Evolutionary conservation across 1,140 invertebrate species (phyloP).

Genomic region (Drosophila erecta): DNA sequence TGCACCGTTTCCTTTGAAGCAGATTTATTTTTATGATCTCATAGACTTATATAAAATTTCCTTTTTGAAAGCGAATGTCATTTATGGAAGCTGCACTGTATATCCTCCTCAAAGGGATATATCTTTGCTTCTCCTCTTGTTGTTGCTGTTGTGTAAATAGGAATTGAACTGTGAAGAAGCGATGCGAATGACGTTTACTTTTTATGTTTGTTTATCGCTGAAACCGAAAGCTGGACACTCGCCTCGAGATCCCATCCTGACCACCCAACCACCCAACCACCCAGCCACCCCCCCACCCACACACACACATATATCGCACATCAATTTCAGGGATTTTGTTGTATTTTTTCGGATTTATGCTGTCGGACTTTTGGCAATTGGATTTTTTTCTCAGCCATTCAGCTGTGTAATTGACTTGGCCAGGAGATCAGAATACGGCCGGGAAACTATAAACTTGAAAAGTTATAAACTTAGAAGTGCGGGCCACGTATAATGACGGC

Average conservation of each 20-base stretch:
- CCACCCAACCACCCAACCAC: background rate
- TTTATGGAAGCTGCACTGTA: conserved; percentile 24
- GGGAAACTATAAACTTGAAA: conserved; percentile 26
- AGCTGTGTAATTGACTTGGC: conserved; percentile 77
- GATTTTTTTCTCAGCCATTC: conserved; percentile 65
- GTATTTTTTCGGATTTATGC: conserved; percentile 68
- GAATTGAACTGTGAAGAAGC: conserved; percentile 76
- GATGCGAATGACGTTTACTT: conserved; percentile 73
- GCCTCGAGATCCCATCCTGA: conserved; percentile 26
- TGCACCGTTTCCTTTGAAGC: no score
- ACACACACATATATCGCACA: background rate
- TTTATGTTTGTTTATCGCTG: conserved; percentile 79
- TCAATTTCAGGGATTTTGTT: conserved; percentile 48
- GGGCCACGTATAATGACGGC: conserved; percentile 37
- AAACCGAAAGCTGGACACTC: conserved; percentile 77
- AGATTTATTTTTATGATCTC: no score
- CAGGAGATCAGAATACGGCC: conserved; percentile 16
- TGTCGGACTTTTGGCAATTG: conserved; percentile 60
- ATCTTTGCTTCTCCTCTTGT: conserved; percentile 33
- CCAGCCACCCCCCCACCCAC: background rate
- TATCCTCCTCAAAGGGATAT: conserved; percentile 48
- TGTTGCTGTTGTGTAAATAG: conserved; percentile 70
- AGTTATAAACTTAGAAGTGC: conserved; percentile 13
- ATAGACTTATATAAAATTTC: no score
- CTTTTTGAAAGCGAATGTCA: no score